Base-by-base conservation (phyloP, 2,888 invertebrate species). In the Dysmachus trigonus region DNA sequence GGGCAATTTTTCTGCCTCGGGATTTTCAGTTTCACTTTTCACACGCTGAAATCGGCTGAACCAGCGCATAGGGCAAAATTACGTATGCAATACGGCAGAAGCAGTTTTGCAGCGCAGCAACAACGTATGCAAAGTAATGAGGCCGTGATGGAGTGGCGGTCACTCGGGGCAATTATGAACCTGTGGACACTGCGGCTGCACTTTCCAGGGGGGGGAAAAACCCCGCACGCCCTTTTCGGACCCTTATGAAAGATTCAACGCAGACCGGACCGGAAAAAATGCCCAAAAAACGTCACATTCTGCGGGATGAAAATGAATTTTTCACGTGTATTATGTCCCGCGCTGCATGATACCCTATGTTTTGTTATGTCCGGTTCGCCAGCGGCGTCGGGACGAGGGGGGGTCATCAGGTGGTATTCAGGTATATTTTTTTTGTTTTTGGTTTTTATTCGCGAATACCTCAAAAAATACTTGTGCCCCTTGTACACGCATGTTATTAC, bases 401-500 rank as follows among this genome's bases (percentile, higher is more conserved):
- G n/a, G n/a, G n/a, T n/a, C 31, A 5, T 31, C 3, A 31, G 31
- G 31, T 31, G 5, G 3, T 31, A 31, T 15, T 15, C 38, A 41
- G 38, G 38, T 41, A 41, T 10, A 35, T 10, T 41, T 41, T 15
- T 41, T 41, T n/a, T n/a, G n/a, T n/a, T n/a, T n/a, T n/a, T n/a
- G 41, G 41, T 41, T n/a, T 62, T 62, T 62, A 18, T n/a, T 27
- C 22, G 27, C 10, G 10, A 2, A 3, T 41, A 41, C 38, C 62
- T 62, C 62, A 10, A 62, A 30, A 41, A 76, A 76, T 22, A 79
- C 22, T 77, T 86, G 72, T 72, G 41, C 31, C 51, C 15, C 38
- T 41, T 41, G 72, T 79, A 27, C 86, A 82, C 81, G 82, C 82
- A 82, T 86, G 85, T 85, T 85, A 85, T 85, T 85, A 85, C 85